Percentiles rank a stretch among this genome's conserved stretches.
phyloP scores from a whole-genome alignment of 35 echinoderm and acorn worm genomes.

The Diadema setosum region DNA sequence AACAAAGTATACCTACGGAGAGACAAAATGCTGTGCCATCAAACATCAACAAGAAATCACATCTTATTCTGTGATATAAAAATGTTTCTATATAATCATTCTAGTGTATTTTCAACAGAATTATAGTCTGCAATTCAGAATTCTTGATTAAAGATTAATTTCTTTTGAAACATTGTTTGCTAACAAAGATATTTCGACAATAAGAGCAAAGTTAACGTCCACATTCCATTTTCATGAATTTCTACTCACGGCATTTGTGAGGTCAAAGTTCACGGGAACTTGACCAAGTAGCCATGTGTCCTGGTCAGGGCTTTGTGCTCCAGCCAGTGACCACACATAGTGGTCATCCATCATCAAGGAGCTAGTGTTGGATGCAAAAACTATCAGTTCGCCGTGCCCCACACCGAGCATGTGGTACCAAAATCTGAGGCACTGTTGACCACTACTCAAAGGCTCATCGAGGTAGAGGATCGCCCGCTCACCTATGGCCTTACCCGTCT shows the following conservation, averaged over 20 bases:
- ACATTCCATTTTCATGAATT: too few relatives aligned
- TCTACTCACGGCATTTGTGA: neutral
- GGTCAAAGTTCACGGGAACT: neutral
- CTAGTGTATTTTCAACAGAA: too few relatives aligned
- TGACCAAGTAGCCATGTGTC: constrained; percentile 7
- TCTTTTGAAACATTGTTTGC: neutral
- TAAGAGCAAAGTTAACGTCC: too few relatives aligned
- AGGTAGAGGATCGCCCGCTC: constrained; percentile 19
- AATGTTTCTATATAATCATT: too few relatives aligned
- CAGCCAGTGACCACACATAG: constrained; percentile 5
- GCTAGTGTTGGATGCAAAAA: constrained; percentile 1
- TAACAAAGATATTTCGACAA: too few relatives aligned
- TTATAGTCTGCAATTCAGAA: too few relatives aligned
- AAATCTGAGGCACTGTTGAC: constrained; percentile 33
- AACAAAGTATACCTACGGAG: neutral
- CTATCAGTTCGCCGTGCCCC: neutral
- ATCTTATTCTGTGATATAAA: neutral
- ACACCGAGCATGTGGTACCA: constrained; percentile 66
- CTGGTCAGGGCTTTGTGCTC: constrained; percentile 2
- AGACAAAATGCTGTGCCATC: too few relatives aligned
- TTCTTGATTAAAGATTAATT: too few relatives aligned
- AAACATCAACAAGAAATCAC: too few relatives aligned
- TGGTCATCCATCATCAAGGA: neutral
- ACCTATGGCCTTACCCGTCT: neutral
- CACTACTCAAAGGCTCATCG: neutral